phyloP scores from a whole-genome alignment of 1,140 invertebrate genomes.

The Drosophila nannoptera region DNA sequence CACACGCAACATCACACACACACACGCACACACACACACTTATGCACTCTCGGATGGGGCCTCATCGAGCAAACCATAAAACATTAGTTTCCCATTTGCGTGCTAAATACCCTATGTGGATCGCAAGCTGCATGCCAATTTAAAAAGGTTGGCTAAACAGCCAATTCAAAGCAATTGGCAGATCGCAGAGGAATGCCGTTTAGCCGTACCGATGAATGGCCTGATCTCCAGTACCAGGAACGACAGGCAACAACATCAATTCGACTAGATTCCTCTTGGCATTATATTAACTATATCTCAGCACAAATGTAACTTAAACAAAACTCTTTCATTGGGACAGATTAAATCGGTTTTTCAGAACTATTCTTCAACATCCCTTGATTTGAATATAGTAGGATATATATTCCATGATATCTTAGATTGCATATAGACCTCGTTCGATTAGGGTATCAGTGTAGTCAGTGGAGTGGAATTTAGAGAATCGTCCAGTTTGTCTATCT shows the following conservation, averaged over 20 bases:
- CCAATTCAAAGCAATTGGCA: constrained; percentile 5
- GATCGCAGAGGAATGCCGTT: constrained; percentile 27
- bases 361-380: no score
- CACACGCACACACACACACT: constrained; percentile 39
- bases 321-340: background rate
- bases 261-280: background rate
- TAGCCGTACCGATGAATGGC: background rate
- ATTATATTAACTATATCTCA: background rate
- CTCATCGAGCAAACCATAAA: constrained; percentile 68
- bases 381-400: background rate
- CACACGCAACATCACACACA: constrained; percentile 61
- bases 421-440: background rate
- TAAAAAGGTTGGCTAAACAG: constrained; percentile 25
- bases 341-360: no score
- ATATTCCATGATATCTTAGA: background rate
- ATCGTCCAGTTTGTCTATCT: constrained; percentile 29
- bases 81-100: constrained; percentile 76
- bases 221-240: constrained; percentile 1
- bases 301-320: background rate
- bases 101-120: constrained; percentile 72
- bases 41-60: constrained; percentile 27
- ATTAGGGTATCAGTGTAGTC: constrained; percentile 23
- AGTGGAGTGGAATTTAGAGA: background rate
- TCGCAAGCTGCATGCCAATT: constrained; percentile 35
- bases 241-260: background rate